A percentile compares a stretch with the other conserved stretches of the same genome.
phyloP scores from a whole-genome alignment of 2,888 invertebrate genomes.

The Teleogryllus oceanicus region DNA sequence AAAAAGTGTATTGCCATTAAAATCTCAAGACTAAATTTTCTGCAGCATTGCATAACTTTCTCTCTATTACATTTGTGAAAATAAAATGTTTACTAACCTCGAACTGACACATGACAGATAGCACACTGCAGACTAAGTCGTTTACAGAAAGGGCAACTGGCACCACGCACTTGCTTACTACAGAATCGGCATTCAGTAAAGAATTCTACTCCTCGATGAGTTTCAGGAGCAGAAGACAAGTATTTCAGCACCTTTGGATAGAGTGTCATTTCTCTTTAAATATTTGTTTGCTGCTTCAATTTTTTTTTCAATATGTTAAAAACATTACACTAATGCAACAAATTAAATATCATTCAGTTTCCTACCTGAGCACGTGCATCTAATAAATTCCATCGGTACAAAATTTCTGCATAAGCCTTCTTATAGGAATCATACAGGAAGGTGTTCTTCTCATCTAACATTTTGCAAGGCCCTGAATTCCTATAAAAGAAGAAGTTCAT shows the following conservation, averaged over 20 bases:
- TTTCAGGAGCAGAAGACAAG: slow-evolving; percentile 49
- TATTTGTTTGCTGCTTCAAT: background rate
- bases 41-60: too few relatives aligned
- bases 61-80: too few relatives aligned
- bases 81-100: slow-evolving; percentile 53
- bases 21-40: too few relatives aligned
- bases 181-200: slow-evolving; percentile 70
- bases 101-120: slow-evolving; percentile 80
- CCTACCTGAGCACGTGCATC: slow-evolving; percentile 66
- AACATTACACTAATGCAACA: slow-evolving; percentile 6
- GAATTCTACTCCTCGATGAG: slow-evolving; percentile 66
- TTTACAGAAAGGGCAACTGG: slow-evolving; percentile 66
- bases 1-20: too few relatives aligned
- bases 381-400: slow-evolving; percentile 79
- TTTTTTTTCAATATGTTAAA: too few relatives aligned
- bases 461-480: slow-evolving; percentile 36
- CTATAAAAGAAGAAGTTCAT: too few relatives aligned
- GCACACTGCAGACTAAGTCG: slow-evolving; percentile 73
- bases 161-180: slow-evolving; percentile 58
- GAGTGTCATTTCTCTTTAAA: background rate
- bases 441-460: slow-evolving; percentile 52
- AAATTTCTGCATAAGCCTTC: slow-evolving; percentile 80
- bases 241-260: slow-evolving; percentile 61
- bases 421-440: slow-evolving; percentile 78
- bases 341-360: slow-evolving; percentile 23